phyloP scores from a whole-genome alignment of 2,797 vertebrate species.

The Scleropages formosus region DNA sequence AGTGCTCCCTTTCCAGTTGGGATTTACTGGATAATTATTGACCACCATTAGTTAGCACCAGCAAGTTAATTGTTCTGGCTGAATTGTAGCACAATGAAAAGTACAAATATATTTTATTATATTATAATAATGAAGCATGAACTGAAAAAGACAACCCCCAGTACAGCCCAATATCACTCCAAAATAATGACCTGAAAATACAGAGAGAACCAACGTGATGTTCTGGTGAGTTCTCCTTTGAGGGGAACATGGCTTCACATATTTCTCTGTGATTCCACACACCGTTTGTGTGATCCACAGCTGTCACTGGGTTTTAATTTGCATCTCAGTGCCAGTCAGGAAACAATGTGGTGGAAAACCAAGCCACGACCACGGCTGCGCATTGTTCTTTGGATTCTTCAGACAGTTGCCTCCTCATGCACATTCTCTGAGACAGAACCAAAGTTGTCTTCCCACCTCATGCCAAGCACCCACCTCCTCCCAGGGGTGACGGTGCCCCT shows the following conservation, averaged over 20 bases:
- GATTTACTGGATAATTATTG: slow-evolving; percentile 8
- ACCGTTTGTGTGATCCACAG: slow-evolving; percentile 21
- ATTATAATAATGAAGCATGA: too few relatives aligned
- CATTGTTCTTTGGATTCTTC: slow-evolving; percentile 33
- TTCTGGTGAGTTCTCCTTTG: slow-evolving; percentile 3
- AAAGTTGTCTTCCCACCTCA: slow-evolving; percentile 1
- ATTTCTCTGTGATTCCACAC: not conserved
- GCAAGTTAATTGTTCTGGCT: slow-evolving; percentile 18
- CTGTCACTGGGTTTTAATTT: slow-evolving; percentile 28
- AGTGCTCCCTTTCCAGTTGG: not conserved
- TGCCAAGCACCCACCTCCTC: slow-evolving; percentile 7
- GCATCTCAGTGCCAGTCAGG: slow-evolving; percentile 32
- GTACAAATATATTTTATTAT: too few relatives aligned
- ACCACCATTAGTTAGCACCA: slow-evolving; percentile 17
- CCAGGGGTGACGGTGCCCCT: not conserved
- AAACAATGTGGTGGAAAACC: slow-evolving; percentile 36
- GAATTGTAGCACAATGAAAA: slow-evolving; percentile 17
- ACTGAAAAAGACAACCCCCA: slow-evolving; percentile 13
- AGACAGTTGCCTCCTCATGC: slow-evolving; percentile 28
- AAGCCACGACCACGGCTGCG: slow-evolving; percentile 15
- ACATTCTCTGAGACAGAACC: slow-evolving; percentile 29
- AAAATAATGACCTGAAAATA: slow-evolving; percentile 15
- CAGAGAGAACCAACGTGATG: not conserved
- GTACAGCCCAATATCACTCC: slow-evolving; percentile 9
- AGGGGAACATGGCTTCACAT: slow-evolving; percentile 18